These are phyloP conservation scores for Mycetomoellerius zeteki DNA, from an alignment of 1,140 invertebrate species.

Conservation along the genomic window DNA sequence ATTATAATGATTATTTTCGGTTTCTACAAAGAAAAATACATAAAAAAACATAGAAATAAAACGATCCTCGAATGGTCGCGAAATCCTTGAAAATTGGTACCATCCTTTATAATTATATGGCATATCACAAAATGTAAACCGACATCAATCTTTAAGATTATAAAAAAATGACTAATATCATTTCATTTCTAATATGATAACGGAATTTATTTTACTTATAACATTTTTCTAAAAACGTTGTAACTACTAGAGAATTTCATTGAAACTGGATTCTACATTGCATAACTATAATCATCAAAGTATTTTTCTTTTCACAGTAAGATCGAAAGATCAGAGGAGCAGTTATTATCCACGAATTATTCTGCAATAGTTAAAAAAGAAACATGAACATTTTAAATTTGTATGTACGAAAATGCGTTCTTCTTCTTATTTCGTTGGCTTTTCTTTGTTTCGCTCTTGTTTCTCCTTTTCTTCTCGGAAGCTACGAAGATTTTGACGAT, in stretches of 20 bases:
- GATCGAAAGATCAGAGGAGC: neutral
- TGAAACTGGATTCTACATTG: neutral
- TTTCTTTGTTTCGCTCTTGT: conserved; percentile 49
- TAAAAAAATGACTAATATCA: neutral
- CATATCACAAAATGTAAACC: neutral
- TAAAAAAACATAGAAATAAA: no score
- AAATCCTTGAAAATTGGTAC: no score
- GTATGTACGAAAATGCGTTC: conserved; percentile 33
- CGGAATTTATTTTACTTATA: neutral
- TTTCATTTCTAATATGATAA: neutral
- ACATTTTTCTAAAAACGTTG: neutral
- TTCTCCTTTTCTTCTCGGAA: conserved; percentile 78
- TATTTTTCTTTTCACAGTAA: neutral
- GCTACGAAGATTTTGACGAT: conserved; percentile 84
- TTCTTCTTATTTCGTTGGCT: conserved; percentile 51
- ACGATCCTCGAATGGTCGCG: no score
- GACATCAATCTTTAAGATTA: neutral
- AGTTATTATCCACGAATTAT: conserved; percentile 41
- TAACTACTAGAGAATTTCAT: neutral
- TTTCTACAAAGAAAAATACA: no score
- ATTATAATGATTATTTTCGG: no score
- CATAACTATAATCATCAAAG: neutral
- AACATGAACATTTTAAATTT: conserved; percentile 72
- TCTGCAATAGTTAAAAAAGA: neutral
- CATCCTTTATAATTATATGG: neutral